Evolutionary conservation across 2,888 invertebrate species (phyloP), one percentile per base, ranked within the genome.

Genomic region (Andrena bucephala): DNA sequence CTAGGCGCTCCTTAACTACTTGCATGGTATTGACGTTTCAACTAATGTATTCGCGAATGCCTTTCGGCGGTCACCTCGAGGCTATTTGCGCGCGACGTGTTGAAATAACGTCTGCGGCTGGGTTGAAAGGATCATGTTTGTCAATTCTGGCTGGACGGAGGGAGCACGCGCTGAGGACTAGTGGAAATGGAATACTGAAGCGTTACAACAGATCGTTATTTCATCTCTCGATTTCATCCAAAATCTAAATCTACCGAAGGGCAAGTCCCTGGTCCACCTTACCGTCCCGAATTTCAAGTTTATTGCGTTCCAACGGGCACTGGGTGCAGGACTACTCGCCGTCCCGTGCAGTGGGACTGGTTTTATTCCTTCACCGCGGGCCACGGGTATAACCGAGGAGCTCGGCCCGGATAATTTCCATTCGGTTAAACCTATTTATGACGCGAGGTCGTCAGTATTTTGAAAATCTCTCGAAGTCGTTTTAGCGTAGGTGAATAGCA

Each of bases 351-450:
- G 42, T 59, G 33, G 52, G 65, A 57, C 24, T 7, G 42, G 50
- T 81, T 75, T 75, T 65, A 68, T 59, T 50, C 20, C 48, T 65
- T 0, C 5, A 27, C 29, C 50, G 2, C n/a, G n/a, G 10, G 33
- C 6, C 10, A n/a, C 0, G 20, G 10, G 36, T 63, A 42, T n/a
- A 67, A 42, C 42, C 24, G 16, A 4, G 33, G 29, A 31, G 13
- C 36, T 20, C 42, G 13, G 2, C 29, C 52, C 20, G 69, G 62
- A 83, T 88, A 88, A 88, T 82, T 82, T 86, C 81, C 81, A 85
- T 81, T 78, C 77, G 80, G 83, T 74, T 80, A 77, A 88, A 83
- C 70, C 77, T 78, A 81, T 84, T 87, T 87, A 78, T 68, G 71
- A 63, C 67, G 69, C 59, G 36, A 65, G 69, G 71, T 80, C 66